Evolutionary conservation across 2,113 vertebrate genomes (phyloP).

Genomic region (Pachyramphus minor): DNA sequence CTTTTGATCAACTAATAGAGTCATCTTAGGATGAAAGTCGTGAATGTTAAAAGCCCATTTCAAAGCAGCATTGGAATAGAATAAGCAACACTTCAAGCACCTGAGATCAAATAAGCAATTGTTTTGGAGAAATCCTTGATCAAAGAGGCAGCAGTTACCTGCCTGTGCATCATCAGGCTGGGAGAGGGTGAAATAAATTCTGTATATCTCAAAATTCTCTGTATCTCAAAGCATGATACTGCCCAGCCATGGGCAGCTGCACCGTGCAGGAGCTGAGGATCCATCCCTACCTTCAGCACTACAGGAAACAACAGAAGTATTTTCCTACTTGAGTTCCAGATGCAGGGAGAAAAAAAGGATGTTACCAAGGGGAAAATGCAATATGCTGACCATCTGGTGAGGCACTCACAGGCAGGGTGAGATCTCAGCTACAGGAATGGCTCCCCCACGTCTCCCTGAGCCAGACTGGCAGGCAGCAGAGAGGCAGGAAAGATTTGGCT

Average conservation of each 20-base stretch:
- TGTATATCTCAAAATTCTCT: not conserved
- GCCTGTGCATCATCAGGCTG: not conserved
- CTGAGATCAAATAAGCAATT: slow-evolving; percentile 35
- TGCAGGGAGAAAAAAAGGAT: slow-evolving; percentile 46
- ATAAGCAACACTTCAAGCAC: not conserved
- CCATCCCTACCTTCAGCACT: not conserved
- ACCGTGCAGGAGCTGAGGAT: not conserved
- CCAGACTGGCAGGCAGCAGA: slow-evolving; percentile 40
- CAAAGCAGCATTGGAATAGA: not conserved
- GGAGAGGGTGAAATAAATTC: not conserved
- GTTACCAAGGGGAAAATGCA: slow-evolving; percentile 60
- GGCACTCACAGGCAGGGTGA: slow-evolving; percentile 55
- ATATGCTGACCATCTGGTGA: slow-evolving; percentile 66
- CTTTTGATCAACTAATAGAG: slow-evolving; percentile 4
- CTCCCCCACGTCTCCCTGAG: slow-evolving; percentile 49
- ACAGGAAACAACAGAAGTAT: slow-evolving; percentile 61
- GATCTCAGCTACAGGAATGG: slow-evolving; percentile 61
- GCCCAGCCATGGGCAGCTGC: not conserved
- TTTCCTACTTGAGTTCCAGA: slow-evolving; percentile 58
- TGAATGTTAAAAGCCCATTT: slow-evolving; percentile 29
- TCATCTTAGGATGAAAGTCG: not conserved
- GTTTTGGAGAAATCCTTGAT: not conserved
- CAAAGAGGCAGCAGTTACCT: not conserved
- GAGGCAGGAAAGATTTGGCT: slow-evolving; percentile 13
- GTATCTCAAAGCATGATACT: not conserved